Evolutionary conservation across 2,888 invertebrate species (phyloP), one percentile per base, ranked within the genome.

Genomic region (Blomia tropicalis): DNA sequence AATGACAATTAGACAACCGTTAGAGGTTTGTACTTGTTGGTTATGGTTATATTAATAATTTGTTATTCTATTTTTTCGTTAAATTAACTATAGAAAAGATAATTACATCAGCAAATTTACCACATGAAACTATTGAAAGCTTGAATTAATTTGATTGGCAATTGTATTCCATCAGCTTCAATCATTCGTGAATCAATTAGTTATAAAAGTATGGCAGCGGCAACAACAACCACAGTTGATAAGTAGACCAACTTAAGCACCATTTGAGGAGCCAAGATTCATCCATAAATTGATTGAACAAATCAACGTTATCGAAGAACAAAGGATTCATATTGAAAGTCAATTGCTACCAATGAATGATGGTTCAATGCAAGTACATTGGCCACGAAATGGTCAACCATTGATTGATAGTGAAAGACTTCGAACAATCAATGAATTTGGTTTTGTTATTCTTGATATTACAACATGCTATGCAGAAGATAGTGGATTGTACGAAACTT

Each of bases 371-470:
- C 65, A 84, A 72, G 83, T 91, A 67, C 90, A 75, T 65, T 75
- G 74, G 74, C 73, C 69, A 69, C 71, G 70, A 65, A 73, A 75
- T 67, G 70, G 70, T 60, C 67, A 70, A 58, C 73, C 73, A 14
- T 69, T 75, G 5, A 61, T 58, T 63, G 58, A 64, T 22, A 66
- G 67, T 65, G 93, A 95, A 75, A 83, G 96, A 68, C 96, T 92
- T 75, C 83, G 93, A 69, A 93, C 93, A 62, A 91, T 93, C 84
- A 90, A 93, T 72, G 93, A 95, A 72, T 95, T 95, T 73, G 93
- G 93, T 65, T 88, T 91, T 71, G 93, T 93, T 58, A 91, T 92
- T 69, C 79, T 95, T 71, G 93, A 93, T 71, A 92, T 95, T 70
- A 76, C 93, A 68, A 93, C 93, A 77, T 92, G 91, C 72, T 93